Evolutionary conservation across 2,888 invertebrate species (phyloP), one percentile per base, ranked within the genome.

Genomic region (Ophion costatus): DNA sequence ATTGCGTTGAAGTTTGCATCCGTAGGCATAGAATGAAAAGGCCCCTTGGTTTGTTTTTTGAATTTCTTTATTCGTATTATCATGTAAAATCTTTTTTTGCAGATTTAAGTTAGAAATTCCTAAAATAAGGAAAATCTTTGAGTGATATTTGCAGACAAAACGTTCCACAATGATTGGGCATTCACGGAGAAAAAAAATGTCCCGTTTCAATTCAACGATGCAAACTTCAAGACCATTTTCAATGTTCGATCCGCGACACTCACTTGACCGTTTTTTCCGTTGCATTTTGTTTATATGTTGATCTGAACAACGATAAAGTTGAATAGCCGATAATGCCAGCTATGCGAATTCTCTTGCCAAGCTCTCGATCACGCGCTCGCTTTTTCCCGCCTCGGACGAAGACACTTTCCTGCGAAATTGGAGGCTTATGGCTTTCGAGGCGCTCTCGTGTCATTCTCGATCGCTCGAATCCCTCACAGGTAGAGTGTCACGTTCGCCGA

Each of bases 351-450:
- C 69, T 70, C 81, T 64, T 22, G 82, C 76, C 76, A 59, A 76
- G 74, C 76, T 71, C 82, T 82, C 82, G 71, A 82, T 82, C 82
- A 82, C 82, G 82, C 82, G 76, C 76, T 57, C 76, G 20, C 45
- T 61, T 33, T 61, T 66, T 57, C 42, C 51, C 57, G 73, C 20
- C 22, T 45, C 38, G 20, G 20, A 59, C 59, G 59, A 59, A 59
- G 22, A 59, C 59, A 77, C 67, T 71, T 66, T 57, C 71, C 51
- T 45, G 42, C 45, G 42, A 45, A 70, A 63, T 70, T n/a, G 51
- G 70, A 70, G 70, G 70, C 70, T 70, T 70, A 24, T 56, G 17
- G 17, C 70, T 14, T 66, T 77, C 63, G 57, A 45, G 71, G 63
- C 42, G 71, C n/a, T 38, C 56, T 64, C 42, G 7, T 70, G 33